Conservation (phyloP, 2,797 vertebrate species). For the Tinamus major region DNA sequence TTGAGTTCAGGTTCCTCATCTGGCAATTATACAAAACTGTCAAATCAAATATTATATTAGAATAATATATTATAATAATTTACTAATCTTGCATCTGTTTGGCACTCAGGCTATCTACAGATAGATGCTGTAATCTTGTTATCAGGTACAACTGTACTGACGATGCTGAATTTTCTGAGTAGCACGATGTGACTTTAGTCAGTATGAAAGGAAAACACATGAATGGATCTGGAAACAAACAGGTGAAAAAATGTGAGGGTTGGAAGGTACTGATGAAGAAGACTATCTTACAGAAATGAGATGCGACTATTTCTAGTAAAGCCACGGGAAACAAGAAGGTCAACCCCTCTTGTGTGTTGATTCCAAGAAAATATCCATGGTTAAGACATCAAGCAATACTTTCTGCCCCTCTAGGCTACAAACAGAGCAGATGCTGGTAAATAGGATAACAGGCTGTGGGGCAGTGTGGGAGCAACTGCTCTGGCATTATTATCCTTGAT, state of each 20-base stretch:
- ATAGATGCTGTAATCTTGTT: not conserved
- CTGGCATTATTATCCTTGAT: not conserved
- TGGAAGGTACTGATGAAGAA: not conserved
- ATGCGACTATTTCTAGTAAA: not conserved
- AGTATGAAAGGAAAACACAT: not conserved
- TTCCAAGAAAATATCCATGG: not conserved
- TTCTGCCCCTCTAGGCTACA: not conserved
- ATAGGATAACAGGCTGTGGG: not conserved
- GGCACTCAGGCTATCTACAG: not conserved
- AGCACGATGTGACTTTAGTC: not conserved
- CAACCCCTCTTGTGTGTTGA: not conserved
- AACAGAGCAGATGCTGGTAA: not conserved
- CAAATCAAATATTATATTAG: constrained; percentile 3
- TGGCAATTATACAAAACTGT: not conserved
- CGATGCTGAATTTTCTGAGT: not conserved
- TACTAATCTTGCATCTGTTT: not conserved
- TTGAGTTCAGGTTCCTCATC: not conserved
- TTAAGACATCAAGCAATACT: not conserved
- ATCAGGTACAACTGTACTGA: not conserved
- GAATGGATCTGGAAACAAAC: not conserved
- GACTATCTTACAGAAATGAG: not conserved
- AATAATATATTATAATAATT: not conserved
- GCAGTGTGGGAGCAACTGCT: not conserved
- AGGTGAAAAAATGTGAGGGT: not conserved
- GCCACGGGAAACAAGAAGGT: not conserved